Conservation (phyloP, 2,797 vertebrate species). For the Botia almorhae region DNA sequence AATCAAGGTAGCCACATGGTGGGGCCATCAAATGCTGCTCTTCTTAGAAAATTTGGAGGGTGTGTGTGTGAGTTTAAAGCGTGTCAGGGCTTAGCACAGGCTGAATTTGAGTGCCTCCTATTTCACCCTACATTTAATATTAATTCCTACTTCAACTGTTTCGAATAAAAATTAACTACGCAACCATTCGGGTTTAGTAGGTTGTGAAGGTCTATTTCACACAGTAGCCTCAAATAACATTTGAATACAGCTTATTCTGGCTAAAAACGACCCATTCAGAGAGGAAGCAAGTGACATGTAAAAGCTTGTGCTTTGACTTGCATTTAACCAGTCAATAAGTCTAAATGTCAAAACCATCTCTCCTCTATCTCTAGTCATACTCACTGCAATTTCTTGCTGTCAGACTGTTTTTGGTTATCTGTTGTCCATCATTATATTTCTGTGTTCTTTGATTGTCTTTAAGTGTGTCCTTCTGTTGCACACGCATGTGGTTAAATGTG, state of each 20-base stretch:
- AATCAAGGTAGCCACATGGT: not conserved
- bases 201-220: not conserved
- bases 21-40: not conserved
- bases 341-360: not conserved
- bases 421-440: not conserved
- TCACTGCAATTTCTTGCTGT: not conserved
- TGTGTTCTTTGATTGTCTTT: not conserved
- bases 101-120: not conserved
- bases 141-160: not conserved
- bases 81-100: not conserved
- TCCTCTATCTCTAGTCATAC: not conserved
- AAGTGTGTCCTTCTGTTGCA: not conserved
- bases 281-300: not conserved
- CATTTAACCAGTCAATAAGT: not conserved
- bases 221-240: not conserved
- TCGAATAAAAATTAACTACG: not conserved
- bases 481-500: not conserved
- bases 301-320: not conserved
- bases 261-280: not conserved
- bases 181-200: not conserved
- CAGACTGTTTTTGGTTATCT: not conserved
- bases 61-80: not conserved
- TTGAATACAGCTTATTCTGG: not conserved
- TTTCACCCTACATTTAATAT: not conserved
- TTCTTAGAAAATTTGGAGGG: constrained; percentile 2